A percentile compares a stretch with the other conserved stretches of the same genome.
phyloP scores from a whole-genome alignment of 2,888 invertebrate genomes.

The Scaptomyza caliginosa region DNA sequence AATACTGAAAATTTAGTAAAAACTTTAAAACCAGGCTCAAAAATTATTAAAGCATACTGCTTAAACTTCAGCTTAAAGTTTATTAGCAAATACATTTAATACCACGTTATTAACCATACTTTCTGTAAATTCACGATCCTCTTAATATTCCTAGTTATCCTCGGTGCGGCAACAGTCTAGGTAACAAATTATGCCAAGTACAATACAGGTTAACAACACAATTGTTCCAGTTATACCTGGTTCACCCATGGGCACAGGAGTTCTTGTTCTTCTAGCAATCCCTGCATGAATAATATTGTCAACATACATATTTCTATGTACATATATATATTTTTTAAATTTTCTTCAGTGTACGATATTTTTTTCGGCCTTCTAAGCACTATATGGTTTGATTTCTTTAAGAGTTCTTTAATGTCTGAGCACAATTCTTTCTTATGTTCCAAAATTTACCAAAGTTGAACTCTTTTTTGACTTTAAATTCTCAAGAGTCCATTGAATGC shows the following conservation, averaged over 20 bases:
- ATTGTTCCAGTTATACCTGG: not conserved
- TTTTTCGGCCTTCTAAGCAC: too few relatives aligned
- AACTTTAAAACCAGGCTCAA: not conserved
- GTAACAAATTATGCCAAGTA: slow-evolving; percentile 27
- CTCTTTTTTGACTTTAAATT: not conserved
- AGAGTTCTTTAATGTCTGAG: too few relatives aligned
- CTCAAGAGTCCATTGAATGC: slow-evolving; percentile 14
- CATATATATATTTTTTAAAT: not conserved
- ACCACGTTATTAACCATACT: too few relatives aligned
- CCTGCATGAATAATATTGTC: too few relatives aligned
- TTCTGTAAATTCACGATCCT: too few relatives aligned
- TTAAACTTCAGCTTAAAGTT: not conserved
- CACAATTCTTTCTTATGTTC: too few relatives aligned
- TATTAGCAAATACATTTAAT: not conserved
- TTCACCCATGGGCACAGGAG: not conserved
- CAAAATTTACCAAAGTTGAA: too few relatives aligned
- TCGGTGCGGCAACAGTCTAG: slow-evolving; percentile 10
- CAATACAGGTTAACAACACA: not conserved
- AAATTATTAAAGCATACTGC: not conserved
- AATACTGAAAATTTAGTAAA: not conserved
- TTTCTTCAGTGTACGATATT: too few relatives aligned
- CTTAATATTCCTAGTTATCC: not conserved
- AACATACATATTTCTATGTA: not conserved
- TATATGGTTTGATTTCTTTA: too few relatives aligned
- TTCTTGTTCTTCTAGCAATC: not conserved